Evolutionary conservation across 2,797 vertebrate species (phyloP).

Genomic region (Zonotrichia albicollis): DNA sequence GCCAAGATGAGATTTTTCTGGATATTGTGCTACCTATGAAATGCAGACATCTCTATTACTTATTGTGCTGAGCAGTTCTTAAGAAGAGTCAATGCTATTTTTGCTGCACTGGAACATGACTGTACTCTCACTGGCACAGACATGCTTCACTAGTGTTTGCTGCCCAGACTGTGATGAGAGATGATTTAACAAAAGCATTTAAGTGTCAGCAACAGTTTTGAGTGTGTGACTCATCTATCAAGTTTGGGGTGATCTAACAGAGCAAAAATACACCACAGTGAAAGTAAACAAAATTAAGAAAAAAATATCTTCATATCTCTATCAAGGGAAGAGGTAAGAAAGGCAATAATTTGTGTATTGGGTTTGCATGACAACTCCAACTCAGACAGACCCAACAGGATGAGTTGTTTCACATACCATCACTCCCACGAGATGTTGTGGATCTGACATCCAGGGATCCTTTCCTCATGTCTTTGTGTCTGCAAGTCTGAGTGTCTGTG

Average conservation of each 20-base stretch:
- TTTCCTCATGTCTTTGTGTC: constrained; percentile 95
- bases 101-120: background rate
- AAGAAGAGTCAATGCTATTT: background rate
- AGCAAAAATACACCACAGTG: background rate
- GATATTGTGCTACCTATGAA: background rate
- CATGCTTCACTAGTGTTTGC: background rate
- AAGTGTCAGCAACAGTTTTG: background rate
- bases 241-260: background rate
- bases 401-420: constrained; percentile 82
- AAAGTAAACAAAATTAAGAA: background rate
- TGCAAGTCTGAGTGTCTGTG: constrained; percentile 88
- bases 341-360: background rate
- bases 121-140: background rate
- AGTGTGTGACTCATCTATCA: background rate
- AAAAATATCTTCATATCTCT: background rate
- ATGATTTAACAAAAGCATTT: background rate
- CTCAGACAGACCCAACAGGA: background rate
- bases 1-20: background rate
- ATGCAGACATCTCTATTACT: background rate
- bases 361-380: background rate
- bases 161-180: background rate
- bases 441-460: constrained; percentile 92
- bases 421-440: constrained; percentile 87
- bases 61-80: background rate
- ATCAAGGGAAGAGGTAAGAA: background rate